Conservation (phyloP, 1,140 invertebrate species). For the Cyclina sinensis region DNA sequence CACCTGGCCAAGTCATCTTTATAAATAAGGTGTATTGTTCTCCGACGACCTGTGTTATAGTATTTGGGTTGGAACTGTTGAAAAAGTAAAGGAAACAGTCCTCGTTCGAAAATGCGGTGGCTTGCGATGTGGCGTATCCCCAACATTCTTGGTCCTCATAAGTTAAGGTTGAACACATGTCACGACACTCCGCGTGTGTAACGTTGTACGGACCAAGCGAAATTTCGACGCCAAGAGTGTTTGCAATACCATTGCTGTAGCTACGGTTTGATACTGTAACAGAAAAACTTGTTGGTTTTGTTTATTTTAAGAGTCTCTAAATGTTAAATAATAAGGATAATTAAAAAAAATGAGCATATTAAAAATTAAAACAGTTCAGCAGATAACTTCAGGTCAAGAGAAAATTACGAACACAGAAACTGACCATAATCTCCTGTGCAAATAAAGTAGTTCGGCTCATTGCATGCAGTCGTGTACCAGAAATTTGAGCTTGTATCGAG, state of each 20-base stretch:
- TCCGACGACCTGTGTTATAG: not conserved
- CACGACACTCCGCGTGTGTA: not conserved
- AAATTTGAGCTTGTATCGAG: conserved; percentile 2
- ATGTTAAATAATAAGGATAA: no score
- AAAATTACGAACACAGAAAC: not conserved
- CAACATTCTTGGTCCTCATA: conserved; percentile 40
- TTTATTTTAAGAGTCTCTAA: no score
- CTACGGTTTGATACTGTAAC: conserved; percentile 6
- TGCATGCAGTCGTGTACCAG: conserved; percentile 29
- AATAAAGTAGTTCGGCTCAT: not conserved
- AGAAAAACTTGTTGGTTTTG: no score
- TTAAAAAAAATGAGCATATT: no score
- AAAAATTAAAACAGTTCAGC: no score
- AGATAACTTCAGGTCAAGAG: no score
- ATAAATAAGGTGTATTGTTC: not conserved
- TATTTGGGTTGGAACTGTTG: not conserved
- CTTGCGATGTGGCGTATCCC: not conserved
- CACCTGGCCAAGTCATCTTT: conserved; percentile 12
- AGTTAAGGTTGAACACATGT: conserved; percentile 3
- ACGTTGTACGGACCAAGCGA: conserved; percentile 41
- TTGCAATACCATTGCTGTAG: not conserved
- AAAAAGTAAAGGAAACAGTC: not conserved
- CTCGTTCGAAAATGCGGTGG: not conserved
- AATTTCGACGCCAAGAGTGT: not conserved
- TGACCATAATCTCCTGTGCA: conserved; percentile 28